These are phyloP conservation scores for Mayetiola destructor DNA, from an alignment of 2,888 invertebrate species.

Conservation along the genomic window DNA sequence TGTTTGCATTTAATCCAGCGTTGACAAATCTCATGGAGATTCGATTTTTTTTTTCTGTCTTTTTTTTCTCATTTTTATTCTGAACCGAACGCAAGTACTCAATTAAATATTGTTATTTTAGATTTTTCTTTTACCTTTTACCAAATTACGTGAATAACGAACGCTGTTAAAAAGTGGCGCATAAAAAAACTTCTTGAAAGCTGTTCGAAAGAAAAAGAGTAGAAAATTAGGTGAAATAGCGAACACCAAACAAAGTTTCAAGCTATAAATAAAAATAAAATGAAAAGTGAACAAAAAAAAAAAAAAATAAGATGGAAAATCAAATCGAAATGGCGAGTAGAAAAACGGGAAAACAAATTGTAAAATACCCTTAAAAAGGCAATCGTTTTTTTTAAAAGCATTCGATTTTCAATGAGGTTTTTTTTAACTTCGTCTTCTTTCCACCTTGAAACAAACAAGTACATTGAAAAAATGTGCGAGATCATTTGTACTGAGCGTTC, in stretches of 20 bases:
- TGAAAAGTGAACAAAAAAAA: background rate
- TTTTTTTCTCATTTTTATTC: too few relatives aligned
- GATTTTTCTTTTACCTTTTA: background rate
- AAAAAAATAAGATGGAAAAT: background rate
- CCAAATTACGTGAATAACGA: slow-evolving; percentile 3
- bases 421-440: too few relatives aligned
- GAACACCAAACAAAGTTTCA: background rate
- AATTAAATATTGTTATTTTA: slow-evolving; percentile 8
- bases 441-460: too few relatives aligned
- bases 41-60: too few relatives aligned
- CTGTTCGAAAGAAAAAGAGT: background rate
- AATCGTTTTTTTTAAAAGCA: slow-evolving; percentile 10
- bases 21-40: too few relatives aligned
- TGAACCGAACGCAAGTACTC: slow-evolving; percentile 5
- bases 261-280: too few relatives aligned
- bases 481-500: too few relatives aligned
- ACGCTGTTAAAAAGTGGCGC: too few relatives aligned
- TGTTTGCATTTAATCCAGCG: background rate
- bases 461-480: too few relatives aligned
- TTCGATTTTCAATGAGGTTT: slow-evolving; percentile 11
- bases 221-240: background rate
- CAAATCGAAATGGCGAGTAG: background rate
- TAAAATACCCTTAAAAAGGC: slow-evolving; percentile 10
- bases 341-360: slow-evolving; percentile 4
- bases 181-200: too few relatives aligned